A percentile compares a stretch with the other conserved stretches of the same genome.
phyloP scores from a whole-genome alignment of 2,888 invertebrate genomes.

The Mythimna albipuncta region DNA sequence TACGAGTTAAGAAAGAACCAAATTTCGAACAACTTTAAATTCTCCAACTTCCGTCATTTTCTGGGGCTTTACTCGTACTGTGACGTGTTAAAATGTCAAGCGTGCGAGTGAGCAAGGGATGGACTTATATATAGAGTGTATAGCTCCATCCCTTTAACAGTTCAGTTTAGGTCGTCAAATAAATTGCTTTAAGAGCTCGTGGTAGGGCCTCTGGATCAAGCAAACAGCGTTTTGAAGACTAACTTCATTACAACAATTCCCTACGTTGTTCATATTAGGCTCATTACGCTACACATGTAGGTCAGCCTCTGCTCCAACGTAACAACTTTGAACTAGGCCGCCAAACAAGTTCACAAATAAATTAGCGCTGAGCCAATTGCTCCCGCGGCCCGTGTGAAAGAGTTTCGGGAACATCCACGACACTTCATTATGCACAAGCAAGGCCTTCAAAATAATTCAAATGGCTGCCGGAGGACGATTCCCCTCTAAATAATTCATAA shows the following conservation, averaged over 20 bases:
- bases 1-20: slow-evolving; percentile 10
- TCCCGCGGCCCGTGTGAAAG: slow-evolving; percentile 65
- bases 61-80: too few relatives aligned
- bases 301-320: slow-evolving; percentile 37
- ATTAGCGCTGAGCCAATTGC: slow-evolving; percentile 58
- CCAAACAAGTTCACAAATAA: slow-evolving; percentile 54
- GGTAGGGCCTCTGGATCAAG: slow-evolving; percentile 11
- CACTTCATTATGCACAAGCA: slow-evolving; percentile 82
- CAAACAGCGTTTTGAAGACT: slow-evolving; percentile 26
- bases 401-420: slow-evolving; percentile 71
- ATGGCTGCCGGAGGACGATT: slow-evolving; percentile 81
- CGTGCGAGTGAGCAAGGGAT: too few relatives aligned
- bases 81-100: too few relatives aligned
- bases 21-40: slow-evolving; percentile 15
- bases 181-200: too few relatives aligned
- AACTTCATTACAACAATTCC: slow-evolving; percentile 43
- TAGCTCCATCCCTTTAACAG: too few relatives aligned
- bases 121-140: too few relatives aligned
- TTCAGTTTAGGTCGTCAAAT: too few relatives aligned
- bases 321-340: slow-evolving; percentile 50
- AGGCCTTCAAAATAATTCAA: slow-evolving; percentile 86
- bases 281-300: slow-evolving; percentile 28
- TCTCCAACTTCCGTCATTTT: slow-evolving; percentile 18
- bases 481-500: slow-evolving; percentile 86
- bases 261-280: slow-evolving; percentile 24